Base-by-base conservation (phyloP, 2,797 vertebrate genomes). In the Pangasius djambal region DNA sequence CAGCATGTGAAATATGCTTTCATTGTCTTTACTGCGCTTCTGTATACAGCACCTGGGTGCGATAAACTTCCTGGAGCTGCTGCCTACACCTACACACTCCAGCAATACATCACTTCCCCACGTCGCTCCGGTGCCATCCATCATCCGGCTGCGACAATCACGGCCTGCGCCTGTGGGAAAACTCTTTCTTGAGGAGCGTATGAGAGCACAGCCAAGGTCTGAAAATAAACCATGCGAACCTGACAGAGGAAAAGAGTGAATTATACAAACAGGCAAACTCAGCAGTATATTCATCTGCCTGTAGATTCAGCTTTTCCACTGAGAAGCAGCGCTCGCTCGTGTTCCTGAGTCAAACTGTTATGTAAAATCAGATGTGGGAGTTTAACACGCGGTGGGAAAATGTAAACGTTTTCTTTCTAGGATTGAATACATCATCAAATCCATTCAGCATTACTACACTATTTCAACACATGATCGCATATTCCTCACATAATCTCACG, bases 111-210 rank as follows among this genome's bases (percentile, higher is more conserved):
- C 92, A 92, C 50, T 83, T 86, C 79, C 79, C 83, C 83, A 88
- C 88, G 83, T 90, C 87, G 82, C 70, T 74, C 59, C n/a, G 2
- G 82, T 88, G 86, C 86, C 90, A 92, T 92, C 90, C 90, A 92
- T 92, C 92, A 92, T 87, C 78, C 25, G 40, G 28, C 84, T 85
- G 89, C 83, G 86, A 90, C 91, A 91, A 91, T 91, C 90, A 90
- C 75, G 82, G 78, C 83, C 31, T 84, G 88, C 2, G 61, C 59
- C 67, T 87, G 75, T 83, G 52, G 77, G 77, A 85, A 88, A 91
- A 90, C 50, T 85, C 84, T 50, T 63, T 69, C 40, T 50, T 18
- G 6, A 61, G 83, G 61, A 50, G 61, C 8, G 6, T 15, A 84
- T 18, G 15, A 84, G 61, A 67, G 59, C 40, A n/a, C 2, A 67